Conservation (phyloP, 2,797 vertebrate genomes). For the Xyrichtys novacula region DNA sequence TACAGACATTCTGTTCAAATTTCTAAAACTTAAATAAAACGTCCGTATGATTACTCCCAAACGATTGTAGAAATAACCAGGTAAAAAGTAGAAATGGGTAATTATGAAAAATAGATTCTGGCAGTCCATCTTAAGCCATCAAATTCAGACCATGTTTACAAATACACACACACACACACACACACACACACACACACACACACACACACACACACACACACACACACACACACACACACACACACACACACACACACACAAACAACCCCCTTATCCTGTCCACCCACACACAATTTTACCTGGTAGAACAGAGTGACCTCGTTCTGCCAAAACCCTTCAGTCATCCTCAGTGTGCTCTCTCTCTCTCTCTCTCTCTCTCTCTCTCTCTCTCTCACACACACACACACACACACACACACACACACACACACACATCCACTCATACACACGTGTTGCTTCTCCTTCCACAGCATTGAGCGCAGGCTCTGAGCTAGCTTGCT, state of each 20-base stretch:
- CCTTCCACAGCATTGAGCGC: slow-evolving; percentile 35
- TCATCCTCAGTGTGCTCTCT: slow-evolving; percentile 61
- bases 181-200: slow-evolving; percentile 11
- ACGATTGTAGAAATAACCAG: not conserved
- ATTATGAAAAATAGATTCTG: slow-evolving; percentile 16
- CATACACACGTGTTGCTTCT: slow-evolving; percentile 20
- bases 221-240: slow-evolving; percentile 7
- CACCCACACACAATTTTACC: slow-evolving; percentile 74
- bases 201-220: slow-evolving; percentile 1
- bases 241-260: too few relatives aligned
- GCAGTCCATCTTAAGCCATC: slow-evolving; percentile 27
- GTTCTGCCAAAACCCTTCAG: slow-evolving; percentile 84
- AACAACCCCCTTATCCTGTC: slow-evolving; percentile 55
- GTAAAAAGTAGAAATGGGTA: not conserved
- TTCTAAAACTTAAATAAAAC: too few relatives aligned
- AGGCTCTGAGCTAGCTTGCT: slow-evolving; percentile 52
- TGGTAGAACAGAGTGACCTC: slow-evolving; percentile 82
- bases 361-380: slow-evolving; percentile 6
- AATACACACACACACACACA: slow-evolving; percentile 7
- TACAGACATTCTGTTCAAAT: not conserved
- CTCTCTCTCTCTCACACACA: not conserved
- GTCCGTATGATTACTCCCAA: too few relatives aligned
- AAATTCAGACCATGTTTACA: slow-evolving; percentile 13
- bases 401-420: slow-evolving; percentile 25
- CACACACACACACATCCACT: slow-evolving; percentile 22